Evolutionary conservation across 2,113 vertebrate genomes (phyloP).

Genomic region (Passer montanus): DNA sequence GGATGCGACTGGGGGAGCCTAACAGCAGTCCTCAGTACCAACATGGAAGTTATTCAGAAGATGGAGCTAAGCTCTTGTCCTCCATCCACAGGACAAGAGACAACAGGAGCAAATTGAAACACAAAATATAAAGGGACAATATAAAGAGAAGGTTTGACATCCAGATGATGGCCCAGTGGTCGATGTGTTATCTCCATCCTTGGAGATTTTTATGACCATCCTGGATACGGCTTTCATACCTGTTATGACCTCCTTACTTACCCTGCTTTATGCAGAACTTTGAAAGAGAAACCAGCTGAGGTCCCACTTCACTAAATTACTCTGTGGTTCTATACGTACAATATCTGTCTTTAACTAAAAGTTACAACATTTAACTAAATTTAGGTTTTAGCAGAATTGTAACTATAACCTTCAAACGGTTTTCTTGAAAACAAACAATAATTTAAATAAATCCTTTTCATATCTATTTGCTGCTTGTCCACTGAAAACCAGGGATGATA

Average conservation of each 20-base stretch:
- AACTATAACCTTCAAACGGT: background rate
- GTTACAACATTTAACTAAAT: background rate
- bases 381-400: background rate
- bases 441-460: background rate
- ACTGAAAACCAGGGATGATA: background rate
- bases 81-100: background rate
- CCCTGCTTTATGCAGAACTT: background rate
- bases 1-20: background rate
- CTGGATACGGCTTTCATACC: background rate
- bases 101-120: background rate
- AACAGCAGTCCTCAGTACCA: background rate
- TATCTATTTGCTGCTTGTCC: background rate
- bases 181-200: background rate
- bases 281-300: background rate
- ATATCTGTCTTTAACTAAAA: background rate
- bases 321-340: background rate
- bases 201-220: background rate
- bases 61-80: background rate
- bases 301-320: background rate
- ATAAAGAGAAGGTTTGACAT: background rate
- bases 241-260: background rate
- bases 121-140: background rate
- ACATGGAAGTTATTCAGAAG: background rate
- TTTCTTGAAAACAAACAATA: background rate
- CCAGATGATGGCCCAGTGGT: background rate